Base-by-base conservation (phyloP, 2,797 vertebrate species). In the Tadarida brasiliensis region DNA sequence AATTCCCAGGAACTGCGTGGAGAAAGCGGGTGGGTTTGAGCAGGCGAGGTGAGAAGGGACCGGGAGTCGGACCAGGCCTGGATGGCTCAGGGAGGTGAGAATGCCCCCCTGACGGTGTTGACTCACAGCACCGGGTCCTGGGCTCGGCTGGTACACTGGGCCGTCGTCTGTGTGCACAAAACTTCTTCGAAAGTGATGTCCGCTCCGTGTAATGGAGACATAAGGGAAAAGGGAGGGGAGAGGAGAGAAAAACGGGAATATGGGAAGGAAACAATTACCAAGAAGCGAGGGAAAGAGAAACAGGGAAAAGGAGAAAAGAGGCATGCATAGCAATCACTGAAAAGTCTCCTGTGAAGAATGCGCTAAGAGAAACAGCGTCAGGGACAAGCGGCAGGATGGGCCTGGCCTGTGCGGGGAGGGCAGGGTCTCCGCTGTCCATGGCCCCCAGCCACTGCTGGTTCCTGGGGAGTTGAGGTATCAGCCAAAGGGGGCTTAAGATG, bases 51-150 rank as follows among this genome's bases (percentile, higher is more conserved):
- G 73, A 86, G 35, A 65, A 3, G 90, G 70, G 26, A 28, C 14
- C 5, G 8, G 11, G 15, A 7, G 16, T 68, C n/a, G 47, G 56
- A 24, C 35, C 30, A 20, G 39, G 82, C 4, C 9, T 3, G 0
- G 19, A 17, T 26, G 56, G 54, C 30, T n/a, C 35, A 33, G 49
- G 70, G 49, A 2, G 67, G 6, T 1, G 19, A 78, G 26, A 19
- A n/a, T 0, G 2, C 8, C 16, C 7, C 0, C 0, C 1, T 0
- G 54, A 51, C 10, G 22, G 7, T 2, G 39, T 28, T 28, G 54
- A 15, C n/a, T n/a, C 10, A 9, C 0, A 4, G 14, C 7, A 0
- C 2, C 0, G 24, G 33, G 20, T 7, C 2, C 0, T 0, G 8
- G 59, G 30, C 70, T 51, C 47, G 61, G 8, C 39, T 14, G 30